Conservation (phyloP, 2,888 invertebrate genomes). For the Aelia acuminata region DNA sequence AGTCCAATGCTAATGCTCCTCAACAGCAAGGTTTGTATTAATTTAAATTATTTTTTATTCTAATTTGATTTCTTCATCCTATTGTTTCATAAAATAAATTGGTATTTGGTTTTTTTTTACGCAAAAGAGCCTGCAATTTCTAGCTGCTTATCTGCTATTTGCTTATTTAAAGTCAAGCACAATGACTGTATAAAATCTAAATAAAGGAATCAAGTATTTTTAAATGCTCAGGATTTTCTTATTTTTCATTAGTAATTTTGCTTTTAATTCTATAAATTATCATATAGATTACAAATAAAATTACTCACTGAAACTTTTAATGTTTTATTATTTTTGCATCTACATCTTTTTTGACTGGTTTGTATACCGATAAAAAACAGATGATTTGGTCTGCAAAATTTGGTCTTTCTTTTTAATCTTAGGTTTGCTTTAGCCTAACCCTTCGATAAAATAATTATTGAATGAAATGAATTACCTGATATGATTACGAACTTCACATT, state of each 20-base stretch:
- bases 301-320: too few species aligned
- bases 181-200: background rate
- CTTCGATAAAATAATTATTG: too few species aligned
- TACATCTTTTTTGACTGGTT: too few species aligned
- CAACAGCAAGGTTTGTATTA: constrained; percentile 62
- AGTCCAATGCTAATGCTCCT: constrained; percentile 63
- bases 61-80: background rate
- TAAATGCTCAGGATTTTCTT: background rate
- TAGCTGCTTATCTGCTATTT: background rate
- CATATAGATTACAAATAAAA: too few species aligned
- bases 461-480: too few species aligned
- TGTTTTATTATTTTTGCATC: too few species aligned
- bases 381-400: too few species aligned
- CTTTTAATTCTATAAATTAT: background rate
- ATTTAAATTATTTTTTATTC: background rate
- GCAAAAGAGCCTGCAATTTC: background rate
- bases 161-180: background rate
- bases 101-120: background rate
- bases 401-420: too few species aligned
- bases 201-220: background rate
- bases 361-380: too few species aligned
- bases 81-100: background rate
- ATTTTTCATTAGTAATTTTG: background rate
- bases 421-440: too few species aligned
- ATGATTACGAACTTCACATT: background rate